Base-by-base conservation (phyloP, 2,888 invertebrate genomes). In the Dioctria linearis region DNA sequence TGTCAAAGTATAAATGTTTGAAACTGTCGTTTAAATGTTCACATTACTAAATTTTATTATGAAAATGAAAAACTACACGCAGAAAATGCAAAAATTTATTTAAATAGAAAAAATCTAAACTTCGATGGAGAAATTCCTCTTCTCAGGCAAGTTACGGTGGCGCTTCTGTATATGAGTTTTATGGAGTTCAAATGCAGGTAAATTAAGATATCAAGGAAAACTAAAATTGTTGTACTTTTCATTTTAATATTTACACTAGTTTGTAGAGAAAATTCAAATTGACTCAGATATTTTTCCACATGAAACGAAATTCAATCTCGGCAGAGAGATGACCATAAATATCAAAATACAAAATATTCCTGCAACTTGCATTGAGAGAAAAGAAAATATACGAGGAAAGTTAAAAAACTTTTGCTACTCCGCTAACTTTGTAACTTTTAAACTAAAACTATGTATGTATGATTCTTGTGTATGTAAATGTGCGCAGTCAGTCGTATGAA, bases 21-120 rank as follows among this genome's bases (percentile, higher is more conserved):
- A 76, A 76, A 46, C 40, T 76, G 76, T 76, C 63, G 76, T 76
- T 63, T 76, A 76, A 76, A 63, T 76, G 76, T 76, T 76, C 76
- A 63, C 57, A 61, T 40, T 59, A n/a, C 49, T 39, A 75, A 57
- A 59, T 75, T 75, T 57, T 49, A 76, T 5, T 39, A 63, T 5
- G 6, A 37, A 63, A 25, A 25, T 37, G n/a, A 39, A 4, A 37
- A 63, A 63, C 46, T 63, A 63, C 25, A 25, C 37, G 49, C 43
- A 75, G 59, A 75, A 54, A 75, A 40, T 49, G 59, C 73, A 42
- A 13, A 43, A 54, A 54, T 6, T 54, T 54, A n/a, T 54, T 54
- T 54, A 54, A 54, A 54, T 3, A 3, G 6, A 54, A 54, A 54
- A 46, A 46, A 46, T 25, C 25, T 25, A 25, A 25, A 25, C 25